Evolutionary conservation across 2,888 invertebrate species (phyloP).

Genomic region (Oxytorus armatus): DNA sequence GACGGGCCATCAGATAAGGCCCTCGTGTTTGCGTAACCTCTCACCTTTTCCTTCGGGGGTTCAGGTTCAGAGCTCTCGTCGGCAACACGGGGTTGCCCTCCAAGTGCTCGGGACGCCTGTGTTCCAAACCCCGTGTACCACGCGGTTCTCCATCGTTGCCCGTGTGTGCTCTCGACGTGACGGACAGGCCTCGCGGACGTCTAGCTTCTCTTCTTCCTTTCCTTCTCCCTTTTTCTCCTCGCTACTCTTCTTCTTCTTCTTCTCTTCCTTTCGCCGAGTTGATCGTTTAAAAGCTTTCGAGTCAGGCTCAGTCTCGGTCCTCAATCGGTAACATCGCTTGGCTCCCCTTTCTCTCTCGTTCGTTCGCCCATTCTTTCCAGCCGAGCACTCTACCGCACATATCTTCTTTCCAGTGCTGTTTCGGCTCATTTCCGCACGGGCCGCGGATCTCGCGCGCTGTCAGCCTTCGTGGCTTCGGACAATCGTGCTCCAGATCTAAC

Average conservation of each 20-base stretch:
- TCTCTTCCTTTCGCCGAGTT: slow-evolving; percentile 35
- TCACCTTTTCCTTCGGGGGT: slow-evolving; percentile 78
- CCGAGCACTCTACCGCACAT: no score
- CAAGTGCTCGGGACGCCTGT: slow-evolving; percentile 71
- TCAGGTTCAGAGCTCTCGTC: slow-evolving; percentile 72
- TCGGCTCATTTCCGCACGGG: no score
- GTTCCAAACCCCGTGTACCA: slow-evolving; percentile 75
- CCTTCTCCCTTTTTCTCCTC: slow-evolving; percentile 34
- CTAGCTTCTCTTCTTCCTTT: slow-evolving; percentile 61
- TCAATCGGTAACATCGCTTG: slow-evolving; percentile 46
- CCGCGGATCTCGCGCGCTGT: no score
- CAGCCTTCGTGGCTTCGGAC: no score
- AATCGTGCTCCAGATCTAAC: no score
- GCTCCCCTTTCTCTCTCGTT: slow-evolving; percentile 29
- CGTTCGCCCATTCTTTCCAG: no score
- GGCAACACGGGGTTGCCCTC: slow-evolving; percentile 72
- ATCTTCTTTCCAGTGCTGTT: no score
- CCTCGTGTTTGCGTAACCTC: slow-evolving; percentile 83
- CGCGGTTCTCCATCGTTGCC: slow-evolving; percentile 11
- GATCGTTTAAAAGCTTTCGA: slow-evolving; percentile 76
- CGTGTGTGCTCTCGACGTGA: slow-evolving; percentile 75
- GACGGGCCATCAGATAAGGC: slow-evolving; percentile 84
- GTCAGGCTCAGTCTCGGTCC: slow-evolving; percentile 61
- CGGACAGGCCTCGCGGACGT: slow-evolving; percentile 77
- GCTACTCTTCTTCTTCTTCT: neutral